Percentiles rank a stretch among this genome's conserved stretches.
Conservation (phyloP, 2,797 vertebrate genomes). For the Macroramphosus scolopax region DNA sequence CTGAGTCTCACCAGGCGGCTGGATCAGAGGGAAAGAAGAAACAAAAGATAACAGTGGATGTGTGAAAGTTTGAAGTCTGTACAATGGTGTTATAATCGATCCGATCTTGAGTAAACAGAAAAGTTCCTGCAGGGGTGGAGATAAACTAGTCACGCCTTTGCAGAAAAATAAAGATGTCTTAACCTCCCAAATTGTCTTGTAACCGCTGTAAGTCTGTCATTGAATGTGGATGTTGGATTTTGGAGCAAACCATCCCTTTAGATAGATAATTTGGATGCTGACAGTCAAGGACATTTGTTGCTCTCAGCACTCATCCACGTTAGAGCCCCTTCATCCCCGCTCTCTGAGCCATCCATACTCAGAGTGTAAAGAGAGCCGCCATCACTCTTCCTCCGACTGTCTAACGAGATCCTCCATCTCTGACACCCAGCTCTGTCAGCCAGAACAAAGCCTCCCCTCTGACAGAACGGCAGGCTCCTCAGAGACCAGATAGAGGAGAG, state of each 20-base stretch:
- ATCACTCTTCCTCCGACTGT: conserved; percentile 52
- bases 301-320: conserved; percentile 42
- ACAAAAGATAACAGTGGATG: conserved; percentile 11
- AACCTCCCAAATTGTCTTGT: conserved; percentile 24
- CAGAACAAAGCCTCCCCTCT: conserved; percentile 69
- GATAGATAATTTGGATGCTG: conserved; percentile 30
- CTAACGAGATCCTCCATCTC: conserved; percentile 69
- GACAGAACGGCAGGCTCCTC: conserved; percentile 58
- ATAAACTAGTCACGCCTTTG: not conserved
- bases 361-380: conserved; percentile 50
- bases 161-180: conserved; percentile 12
- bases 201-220: conserved; percentile 31
- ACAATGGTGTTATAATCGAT: conserved; percentile 20
- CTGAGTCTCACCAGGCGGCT: conserved; percentile 1
- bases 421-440: conserved; percentile 68
- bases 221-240: conserved; percentile 22
- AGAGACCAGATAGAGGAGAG: conserved; percentile 51
- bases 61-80: conserved; percentile 1
- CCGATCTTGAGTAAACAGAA: conserved; percentile 16
- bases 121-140: conserved; percentile 7
- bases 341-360: conserved; percentile 48
- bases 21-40: not conserved
- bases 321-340: conserved; percentile 32
- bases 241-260: conserved; percentile 23
- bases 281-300: conserved; percentile 47